These are phyloP conservation scores for Parotocinclus haroldoi DNA, from an alignment of 2,797 vertebrate genomes.

Conservation along the genomic window DNA sequence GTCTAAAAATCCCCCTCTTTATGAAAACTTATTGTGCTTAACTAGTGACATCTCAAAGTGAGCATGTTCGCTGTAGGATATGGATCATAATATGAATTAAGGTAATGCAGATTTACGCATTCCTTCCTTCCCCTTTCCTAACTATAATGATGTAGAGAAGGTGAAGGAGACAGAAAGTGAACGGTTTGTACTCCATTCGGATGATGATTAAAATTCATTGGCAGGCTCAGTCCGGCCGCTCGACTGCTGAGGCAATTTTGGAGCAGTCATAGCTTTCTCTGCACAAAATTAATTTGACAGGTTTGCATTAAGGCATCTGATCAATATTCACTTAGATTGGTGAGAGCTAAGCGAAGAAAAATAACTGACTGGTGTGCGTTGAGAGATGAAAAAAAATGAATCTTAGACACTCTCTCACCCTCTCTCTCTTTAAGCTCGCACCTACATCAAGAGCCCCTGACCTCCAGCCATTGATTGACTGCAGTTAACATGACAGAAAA, in stretches of 20 bases:
- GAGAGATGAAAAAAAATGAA: conserved; percentile 98
- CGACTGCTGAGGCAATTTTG: conserved; percentile 91
- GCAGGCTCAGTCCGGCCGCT: conserved; percentile 73
- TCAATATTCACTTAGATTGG: conserved; percentile 99
- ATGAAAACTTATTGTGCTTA: background rate
- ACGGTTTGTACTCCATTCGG: conserved; percentile 78
- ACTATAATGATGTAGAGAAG: conserved; percentile 20
- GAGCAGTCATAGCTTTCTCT: conserved; percentile 92
- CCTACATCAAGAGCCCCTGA: conserved; percentile 89
- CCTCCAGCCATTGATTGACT: conserved; percentile 86
- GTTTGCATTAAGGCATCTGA: conserved; percentile 99
- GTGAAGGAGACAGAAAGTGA: conserved; percentile 28
- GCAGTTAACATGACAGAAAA: conserved; percentile 91
- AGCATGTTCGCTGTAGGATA: conserved; percentile 1
- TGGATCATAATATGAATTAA: conserved; percentile 38
- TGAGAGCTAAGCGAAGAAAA: conserved; percentile 98
- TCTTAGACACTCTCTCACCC: conserved; percentile 82
- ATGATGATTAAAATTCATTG: conserved; percentile 97
- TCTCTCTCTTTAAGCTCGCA: conserved; percentile 72
- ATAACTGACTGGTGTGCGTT: conserved; percentile 87
- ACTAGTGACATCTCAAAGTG: conserved; percentile 17
- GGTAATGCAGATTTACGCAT: conserved; percentile 38
- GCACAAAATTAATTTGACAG: conserved; percentile 99
- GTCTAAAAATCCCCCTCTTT: background rate
- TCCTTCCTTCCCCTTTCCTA: conserved; percentile 14